A percentile compares a stretch with the other conserved stretches of the same genome.
Conservation (phyloP, 2,113 vertebrate species). For the Neomonachus schauinslandi region DNA sequence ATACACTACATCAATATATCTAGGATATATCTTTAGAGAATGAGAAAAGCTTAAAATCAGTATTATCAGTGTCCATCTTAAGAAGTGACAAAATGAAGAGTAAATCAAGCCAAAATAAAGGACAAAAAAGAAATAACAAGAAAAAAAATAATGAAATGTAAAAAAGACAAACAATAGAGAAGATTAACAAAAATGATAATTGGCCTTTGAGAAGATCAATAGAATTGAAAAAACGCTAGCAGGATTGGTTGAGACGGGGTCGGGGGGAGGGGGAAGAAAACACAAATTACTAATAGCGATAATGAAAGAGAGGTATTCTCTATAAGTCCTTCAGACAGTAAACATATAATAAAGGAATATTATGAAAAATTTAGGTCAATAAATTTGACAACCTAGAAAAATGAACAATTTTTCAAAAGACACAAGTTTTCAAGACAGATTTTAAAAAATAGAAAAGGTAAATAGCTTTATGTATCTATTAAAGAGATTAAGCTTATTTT, state of each 20-base stretch:
- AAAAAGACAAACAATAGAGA: neutral
- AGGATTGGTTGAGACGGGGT: neutral
- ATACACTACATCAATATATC: neutral
- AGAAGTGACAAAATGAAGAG: neutral
- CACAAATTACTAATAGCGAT: neutral
- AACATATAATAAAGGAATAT: neutral
- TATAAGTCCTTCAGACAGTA: neutral
- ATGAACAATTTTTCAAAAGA: neutral
- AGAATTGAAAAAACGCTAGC: neutral
- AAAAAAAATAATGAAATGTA: neutral
- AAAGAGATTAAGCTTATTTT: neutral
- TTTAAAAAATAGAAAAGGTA: neutral
- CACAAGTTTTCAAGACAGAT: neutral
- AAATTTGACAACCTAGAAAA: neutral
- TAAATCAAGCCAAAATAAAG: neutral
- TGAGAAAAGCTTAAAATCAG: neutral
- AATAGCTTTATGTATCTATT: neutral
- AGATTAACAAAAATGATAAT: neutral
- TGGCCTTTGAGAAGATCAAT: neutral
- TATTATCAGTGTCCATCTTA: neutral
- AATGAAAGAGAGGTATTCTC: neutral
- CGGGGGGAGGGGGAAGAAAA: neutral
- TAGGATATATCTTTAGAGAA: neutral
- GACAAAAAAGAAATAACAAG: neutral
- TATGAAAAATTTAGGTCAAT: neutral